These are phyloP conservation scores for Meghimatium bilineatum DNA, from an alignment of 2,888 invertebrate genomes.

Conservation along the genomic window DNA sequence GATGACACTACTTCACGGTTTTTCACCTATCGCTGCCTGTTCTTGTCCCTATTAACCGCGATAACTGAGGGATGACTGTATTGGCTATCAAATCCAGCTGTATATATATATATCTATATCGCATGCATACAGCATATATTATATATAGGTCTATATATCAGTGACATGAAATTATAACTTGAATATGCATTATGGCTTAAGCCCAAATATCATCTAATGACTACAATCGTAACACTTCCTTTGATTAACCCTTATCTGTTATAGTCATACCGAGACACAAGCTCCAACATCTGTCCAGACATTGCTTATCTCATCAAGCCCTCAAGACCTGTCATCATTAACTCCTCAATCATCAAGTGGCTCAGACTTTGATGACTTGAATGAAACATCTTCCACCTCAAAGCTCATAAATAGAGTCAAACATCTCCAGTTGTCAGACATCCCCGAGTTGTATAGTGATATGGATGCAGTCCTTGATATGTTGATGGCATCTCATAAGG, in stretches of 20 bases:
- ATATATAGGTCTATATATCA: no score
- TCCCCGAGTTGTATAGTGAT: constrained; percentile 21
- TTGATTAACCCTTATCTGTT: background rate
- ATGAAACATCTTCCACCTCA: background rate
- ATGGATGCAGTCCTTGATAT: constrained; percentile 8
- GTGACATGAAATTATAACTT: no score
- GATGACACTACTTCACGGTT: no score
- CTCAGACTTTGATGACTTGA: background rate
- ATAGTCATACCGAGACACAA: background rate
- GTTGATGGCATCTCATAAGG: constrained; percentile 22
- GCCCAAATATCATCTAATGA: no score
- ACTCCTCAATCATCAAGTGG: background rate
- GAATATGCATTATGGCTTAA: no score
- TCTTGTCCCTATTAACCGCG: no score
- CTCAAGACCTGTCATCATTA: background rate
- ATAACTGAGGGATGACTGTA: no score
- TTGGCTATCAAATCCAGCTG: no score
- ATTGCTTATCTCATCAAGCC: constrained; percentile 15
- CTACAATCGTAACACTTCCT: background rate
- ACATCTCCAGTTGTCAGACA: background rate
- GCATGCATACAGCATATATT: no score
- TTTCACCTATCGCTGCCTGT: no score
- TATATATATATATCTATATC: no score
- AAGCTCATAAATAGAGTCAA: background rate
- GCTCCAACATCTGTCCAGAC: background rate